A percentile compares a stretch with the other conserved stretches of the same genome.
Conservation (phyloP, 2,888 invertebrate species). For the Cephus sareptanus region DNA sequence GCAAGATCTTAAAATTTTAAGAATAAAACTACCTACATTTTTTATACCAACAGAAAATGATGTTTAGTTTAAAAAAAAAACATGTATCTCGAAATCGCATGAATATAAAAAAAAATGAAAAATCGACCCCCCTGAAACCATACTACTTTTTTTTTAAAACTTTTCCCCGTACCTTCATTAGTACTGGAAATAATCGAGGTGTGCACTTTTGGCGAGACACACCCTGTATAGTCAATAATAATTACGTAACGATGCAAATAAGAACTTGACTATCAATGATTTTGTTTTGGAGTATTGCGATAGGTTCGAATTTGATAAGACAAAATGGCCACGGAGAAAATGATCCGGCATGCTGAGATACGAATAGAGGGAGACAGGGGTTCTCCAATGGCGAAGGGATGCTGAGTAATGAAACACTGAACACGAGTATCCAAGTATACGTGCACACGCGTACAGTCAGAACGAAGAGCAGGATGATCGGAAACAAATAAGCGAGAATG, state of each 20-base stretch:
- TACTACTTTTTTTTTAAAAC: no score
- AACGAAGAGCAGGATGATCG: neutral
- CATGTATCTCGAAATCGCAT: no score
- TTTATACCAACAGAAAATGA: no score
- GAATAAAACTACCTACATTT: no score
- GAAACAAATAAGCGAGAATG: constrained; percentile 3
- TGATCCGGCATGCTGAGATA: neutral
- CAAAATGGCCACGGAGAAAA: neutral
- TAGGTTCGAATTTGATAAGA: neutral
- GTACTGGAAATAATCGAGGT: no score
- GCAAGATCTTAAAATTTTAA: no score
- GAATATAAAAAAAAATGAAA: no score
- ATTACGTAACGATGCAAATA: neutral
- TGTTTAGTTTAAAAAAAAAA: no score
- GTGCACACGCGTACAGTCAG: neutral
- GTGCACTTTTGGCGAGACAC: no score
- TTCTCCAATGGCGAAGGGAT: neutral
- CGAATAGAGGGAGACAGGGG: neutral
- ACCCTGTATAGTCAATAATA: no score
- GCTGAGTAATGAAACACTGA: neutral
- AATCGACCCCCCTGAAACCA: no score
- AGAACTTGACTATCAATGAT: neutral
- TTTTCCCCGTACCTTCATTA: no score
- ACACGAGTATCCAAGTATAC: neutral
- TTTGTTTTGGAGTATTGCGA: neutral